These are phyloP conservation scores for Cyrtodaria siliqua DNA, from an alignment of 2,888 invertebrate genomes.

Conservation along the genomic window DNA sequence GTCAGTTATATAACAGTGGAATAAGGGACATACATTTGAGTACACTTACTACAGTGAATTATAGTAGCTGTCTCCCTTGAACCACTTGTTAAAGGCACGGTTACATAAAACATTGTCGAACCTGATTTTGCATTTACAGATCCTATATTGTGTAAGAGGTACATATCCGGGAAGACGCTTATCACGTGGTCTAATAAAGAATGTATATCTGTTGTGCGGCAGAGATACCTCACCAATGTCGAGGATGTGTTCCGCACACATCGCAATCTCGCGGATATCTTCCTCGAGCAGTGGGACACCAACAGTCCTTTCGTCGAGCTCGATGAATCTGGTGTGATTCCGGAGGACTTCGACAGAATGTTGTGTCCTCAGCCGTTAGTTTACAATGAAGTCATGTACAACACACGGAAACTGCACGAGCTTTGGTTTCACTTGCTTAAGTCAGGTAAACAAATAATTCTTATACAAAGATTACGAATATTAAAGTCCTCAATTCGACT, in stretches of 20 bases:
- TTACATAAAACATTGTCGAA: too few species aligned
- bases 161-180: constrained; percentile 63
- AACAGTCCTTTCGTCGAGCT: constrained; percentile 68
- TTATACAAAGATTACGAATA: too few species aligned
- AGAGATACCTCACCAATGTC: constrained; percentile 63
- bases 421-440: constrained; percentile 86
- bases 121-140: constrained; percentile 7
- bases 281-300: constrained; percentile 73
- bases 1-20: too few species aligned
- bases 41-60: too few species aligned
- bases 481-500: too few species aligned
- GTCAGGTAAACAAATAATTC: constrained; percentile 79
- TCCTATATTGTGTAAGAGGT: constrained; percentile 34
- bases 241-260: constrained; percentile 68
- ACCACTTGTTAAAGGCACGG: too few species aligned
- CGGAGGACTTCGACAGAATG: constrained; percentile 62
- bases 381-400: constrained; percentile 84
- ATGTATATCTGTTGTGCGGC: constrained; percentile 58
- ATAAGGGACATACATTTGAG: too few species aligned
- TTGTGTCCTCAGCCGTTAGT: constrained; percentile 79
- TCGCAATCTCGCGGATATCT: constrained; percentile 75
- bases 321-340: constrained; percentile 41
- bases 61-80: too few species aligned
- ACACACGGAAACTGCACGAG: constrained; percentile 82
- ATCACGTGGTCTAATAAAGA: constrained; percentile 67